A percentile compares a stretch with the other conserved stretches of the same genome.
These are phyloP conservation scores for Euleptes europaea DNA, from an alignment of 2,113 vertebrate species.

Conservation along the genomic window DNA sequence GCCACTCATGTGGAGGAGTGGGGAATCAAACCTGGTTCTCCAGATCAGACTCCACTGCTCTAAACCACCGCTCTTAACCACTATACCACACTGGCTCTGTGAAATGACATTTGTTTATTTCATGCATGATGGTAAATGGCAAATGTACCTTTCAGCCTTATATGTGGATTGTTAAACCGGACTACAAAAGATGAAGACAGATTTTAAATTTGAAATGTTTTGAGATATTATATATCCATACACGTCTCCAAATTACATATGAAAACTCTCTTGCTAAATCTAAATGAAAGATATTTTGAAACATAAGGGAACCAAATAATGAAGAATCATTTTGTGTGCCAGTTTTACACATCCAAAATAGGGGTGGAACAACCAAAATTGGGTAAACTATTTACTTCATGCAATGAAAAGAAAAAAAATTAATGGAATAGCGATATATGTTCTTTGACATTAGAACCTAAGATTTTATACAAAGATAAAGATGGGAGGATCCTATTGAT, in stretches of 20 bases:
- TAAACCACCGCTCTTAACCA: too few species aligned
- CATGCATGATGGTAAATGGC: background rate
- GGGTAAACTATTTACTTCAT: too few species aligned
- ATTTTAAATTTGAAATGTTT: background rate
- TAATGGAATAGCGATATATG: too few species aligned
- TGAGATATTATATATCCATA: background rate
- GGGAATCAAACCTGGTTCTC: too few species aligned
- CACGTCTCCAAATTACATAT: background rate
- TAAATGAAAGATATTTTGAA: background rate
- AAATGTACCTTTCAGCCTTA: background rate
- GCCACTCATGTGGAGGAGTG: too few species aligned
- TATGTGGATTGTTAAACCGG: background rate
- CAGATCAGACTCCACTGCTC: too few species aligned
- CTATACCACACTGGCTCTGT: too few species aligned
- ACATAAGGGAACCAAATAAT: background rate
- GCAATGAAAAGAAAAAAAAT: too few species aligned
- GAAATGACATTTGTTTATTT: background rate
- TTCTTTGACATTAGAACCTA: too few species aligned
- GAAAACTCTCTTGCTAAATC: background rate
- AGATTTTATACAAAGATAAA: too few species aligned
- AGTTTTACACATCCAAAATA: background rate
- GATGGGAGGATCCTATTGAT: too few species aligned
- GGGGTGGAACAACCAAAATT: too few species aligned
- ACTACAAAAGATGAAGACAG: background rate
- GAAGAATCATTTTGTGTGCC: background rate